Base-by-base conservation (phyloP, 2,888 invertebrate species). In the Tetragonisca angustula region DNA sequence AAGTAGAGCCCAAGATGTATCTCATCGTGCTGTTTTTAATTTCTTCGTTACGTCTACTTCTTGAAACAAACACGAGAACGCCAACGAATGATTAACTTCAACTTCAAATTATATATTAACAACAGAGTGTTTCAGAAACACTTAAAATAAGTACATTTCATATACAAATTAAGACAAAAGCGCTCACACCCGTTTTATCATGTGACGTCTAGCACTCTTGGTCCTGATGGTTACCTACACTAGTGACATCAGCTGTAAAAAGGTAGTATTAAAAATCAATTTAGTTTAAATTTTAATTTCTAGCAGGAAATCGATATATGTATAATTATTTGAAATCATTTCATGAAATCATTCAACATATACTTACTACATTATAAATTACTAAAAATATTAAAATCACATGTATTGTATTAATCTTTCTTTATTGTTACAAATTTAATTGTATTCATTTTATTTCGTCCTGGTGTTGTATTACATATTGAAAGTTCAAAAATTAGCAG, bases 1-100 rank as follows among this genome's bases (percentile, higher is more conserved):
- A 95, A 65, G 94, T 94, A 74, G 91, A 90, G 68, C 94, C 94
- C 87, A 95, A 90, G 76, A 94, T 92, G 84, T 93, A 93, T 87
- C 91, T 93, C 91, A 95, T 94, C 71, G 72, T 85, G 79, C 27
- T 71, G 69, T n/a, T 76, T 80, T 79, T 73, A 13, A 54, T 27
- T 54, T 68, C 43, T 76, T 61, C 32, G 73, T 85, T 69, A 6
- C 27, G 68, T 52, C 36, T 24, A 27, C 2, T 27, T 68, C 21
- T 74, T 56, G 5, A 43, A 52, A 65, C 76, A 73, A 73, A 79
- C 79, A 32, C 43, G 32, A 49, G 70, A 59, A 70, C 32, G 13
- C 49, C 50, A 75, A 72, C 43, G 59, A 79, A 76, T 76, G 76
- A 83, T 84, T 62, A 69, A 79, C 77, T 78, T 81, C 32, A 9